phyloP scores from a whole-genome alignment of 2,113 vertebrate genomes.

The Rhodinocichla rosea region DNA sequence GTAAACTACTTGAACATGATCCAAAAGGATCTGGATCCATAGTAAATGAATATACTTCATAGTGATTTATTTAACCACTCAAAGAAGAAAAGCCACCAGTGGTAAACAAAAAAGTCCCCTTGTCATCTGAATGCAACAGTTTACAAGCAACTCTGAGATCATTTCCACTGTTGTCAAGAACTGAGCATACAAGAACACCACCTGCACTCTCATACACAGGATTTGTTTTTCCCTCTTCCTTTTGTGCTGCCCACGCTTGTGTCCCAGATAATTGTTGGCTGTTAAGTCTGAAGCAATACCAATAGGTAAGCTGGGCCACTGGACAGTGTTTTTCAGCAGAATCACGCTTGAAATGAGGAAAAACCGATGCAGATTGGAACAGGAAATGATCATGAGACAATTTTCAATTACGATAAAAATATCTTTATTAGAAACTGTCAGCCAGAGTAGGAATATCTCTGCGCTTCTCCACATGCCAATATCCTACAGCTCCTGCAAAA shows the following conservation, averaged over 20 bases:
- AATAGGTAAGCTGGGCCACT: neutral
- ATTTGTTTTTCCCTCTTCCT: neutral
- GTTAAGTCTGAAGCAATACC: neutral
- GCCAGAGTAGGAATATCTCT: neutral
- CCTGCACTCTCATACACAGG: neutral
- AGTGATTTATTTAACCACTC: neutral
- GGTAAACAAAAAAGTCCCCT: neutral
- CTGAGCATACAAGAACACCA: neutral
- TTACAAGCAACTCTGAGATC: neutral
- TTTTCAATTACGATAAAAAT: neutral
- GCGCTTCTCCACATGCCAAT: neutral
- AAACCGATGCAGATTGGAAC: neutral
- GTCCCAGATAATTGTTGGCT: neutral
- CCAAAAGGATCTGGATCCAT: neutral
- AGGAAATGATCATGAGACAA: neutral
- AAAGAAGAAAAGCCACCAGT: neutral
- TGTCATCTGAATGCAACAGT: neutral
- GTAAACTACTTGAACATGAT: neutral
- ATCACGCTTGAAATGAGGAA: neutral
- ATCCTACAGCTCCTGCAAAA: conserved; percentile 39
- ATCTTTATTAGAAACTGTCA: conserved; percentile 1
- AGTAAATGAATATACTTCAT: neutral
- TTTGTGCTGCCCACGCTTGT: neutral
- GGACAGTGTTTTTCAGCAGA: neutral
- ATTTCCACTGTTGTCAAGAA: neutral